Percentiles rank a stretch among this genome's conserved stretches.
Conservation (phyloP, 2,797 vertebrate species). For the Anolis apletophallus region DNA sequence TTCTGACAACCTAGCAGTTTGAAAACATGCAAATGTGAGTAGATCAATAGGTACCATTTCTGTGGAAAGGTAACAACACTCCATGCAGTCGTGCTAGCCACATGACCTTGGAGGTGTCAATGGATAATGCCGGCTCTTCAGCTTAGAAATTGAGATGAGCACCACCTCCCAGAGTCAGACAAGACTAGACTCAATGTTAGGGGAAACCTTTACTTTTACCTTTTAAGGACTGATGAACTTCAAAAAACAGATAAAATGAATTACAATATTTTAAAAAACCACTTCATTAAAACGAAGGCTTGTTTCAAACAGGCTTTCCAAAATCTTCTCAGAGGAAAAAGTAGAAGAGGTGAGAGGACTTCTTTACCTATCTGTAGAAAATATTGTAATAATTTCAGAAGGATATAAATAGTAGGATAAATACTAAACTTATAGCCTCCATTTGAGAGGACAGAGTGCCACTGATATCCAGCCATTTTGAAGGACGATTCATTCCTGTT, state of each 20-base stretch:
- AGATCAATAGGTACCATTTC: too few relatives aligned
- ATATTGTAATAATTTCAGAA: neutral
- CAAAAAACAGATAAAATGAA: neutral
- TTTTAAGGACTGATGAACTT: conserved; percentile 11
- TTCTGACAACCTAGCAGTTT: too few relatives aligned
- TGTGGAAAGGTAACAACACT: too few relatives aligned
- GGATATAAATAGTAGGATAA: neutral
- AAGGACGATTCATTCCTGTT: neutral
- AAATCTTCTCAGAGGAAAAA: neutral
- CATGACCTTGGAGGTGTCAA: too few relatives aligned
- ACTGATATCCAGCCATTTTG: neutral
- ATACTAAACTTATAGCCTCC: neutral
- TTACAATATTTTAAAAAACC: neutral
- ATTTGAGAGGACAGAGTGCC: too few relatives aligned
- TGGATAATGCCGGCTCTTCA: too few relatives aligned
- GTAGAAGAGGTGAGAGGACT: neutral
- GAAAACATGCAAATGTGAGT: too few relatives aligned
- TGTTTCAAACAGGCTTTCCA: neutral
- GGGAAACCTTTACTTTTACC: too few relatives aligned
- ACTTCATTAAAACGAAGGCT: neutral
- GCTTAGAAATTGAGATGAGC: too few relatives aligned
- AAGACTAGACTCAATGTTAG: too few relatives aligned
- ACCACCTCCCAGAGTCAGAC: too few relatives aligned
- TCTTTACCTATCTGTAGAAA: neutral
- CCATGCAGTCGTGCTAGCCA: too few relatives aligned